Conservation (phyloP, 2,888 invertebrate species). For the Dexiosoma caninum region DNA sequence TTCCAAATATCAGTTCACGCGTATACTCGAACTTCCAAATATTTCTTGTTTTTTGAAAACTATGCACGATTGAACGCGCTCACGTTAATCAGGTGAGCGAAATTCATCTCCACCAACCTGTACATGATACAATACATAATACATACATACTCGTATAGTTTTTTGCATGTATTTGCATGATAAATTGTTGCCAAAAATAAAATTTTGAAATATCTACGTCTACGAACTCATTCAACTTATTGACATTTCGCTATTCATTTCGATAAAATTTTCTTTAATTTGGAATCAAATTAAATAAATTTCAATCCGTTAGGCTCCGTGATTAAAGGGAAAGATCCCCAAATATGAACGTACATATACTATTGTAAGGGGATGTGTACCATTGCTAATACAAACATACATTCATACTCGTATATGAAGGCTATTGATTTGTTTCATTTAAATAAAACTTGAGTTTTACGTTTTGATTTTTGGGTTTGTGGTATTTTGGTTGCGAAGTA, state of each 20-base stretch:
- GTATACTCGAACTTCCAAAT: too few species aligned
- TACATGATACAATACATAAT: too few species aligned
- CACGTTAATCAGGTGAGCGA: too few species aligned
- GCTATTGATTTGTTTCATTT: conserved; percentile 29
- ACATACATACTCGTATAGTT: too few species aligned
- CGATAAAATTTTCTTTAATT: conserved; percentile 7
- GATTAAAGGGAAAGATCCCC: background rate
- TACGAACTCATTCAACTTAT: conserved; percentile 59
- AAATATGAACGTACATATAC: too few species aligned
- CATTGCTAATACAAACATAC: background rate
- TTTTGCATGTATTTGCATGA: too few species aligned
- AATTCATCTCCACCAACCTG: too few species aligned
- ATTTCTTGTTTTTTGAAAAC: too few species aligned
- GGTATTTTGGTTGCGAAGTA: background rate
- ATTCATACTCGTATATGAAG: background rate
- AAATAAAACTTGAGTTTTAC: background rate
- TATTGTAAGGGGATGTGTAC: background rate
- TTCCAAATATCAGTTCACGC: too few species aligned
- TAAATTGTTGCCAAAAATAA: conserved; percentile 57
- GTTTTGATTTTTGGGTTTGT: background rate
- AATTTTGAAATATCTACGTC: conserved; percentile 53
- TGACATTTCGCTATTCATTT: conserved; percentile 57
- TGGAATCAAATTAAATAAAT: background rate
- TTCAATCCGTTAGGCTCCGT: background rate
- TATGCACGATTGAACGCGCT: too few species aligned